Conservation (phyloP, 2,888 invertebrate genomes). For the Hermodice carunculata region DNA sequence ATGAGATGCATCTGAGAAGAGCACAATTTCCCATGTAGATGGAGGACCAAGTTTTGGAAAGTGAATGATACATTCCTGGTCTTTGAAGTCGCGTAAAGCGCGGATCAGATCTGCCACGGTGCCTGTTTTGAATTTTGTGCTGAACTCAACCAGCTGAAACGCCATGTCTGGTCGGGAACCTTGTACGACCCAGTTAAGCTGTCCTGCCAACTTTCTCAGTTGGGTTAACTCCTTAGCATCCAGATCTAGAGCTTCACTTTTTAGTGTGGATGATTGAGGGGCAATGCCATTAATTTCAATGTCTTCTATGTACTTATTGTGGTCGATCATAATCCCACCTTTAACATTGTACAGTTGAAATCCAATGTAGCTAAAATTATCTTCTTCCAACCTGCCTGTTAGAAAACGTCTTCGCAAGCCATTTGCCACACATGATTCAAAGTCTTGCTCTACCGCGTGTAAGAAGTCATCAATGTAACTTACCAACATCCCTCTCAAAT, state of each 20-base stretch:
- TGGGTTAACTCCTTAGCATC: not conserved
- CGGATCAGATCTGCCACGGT: slow-evolving; percentile 15
- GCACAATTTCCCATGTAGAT: slow-evolving; percentile 23
- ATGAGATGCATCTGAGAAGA: slow-evolving; percentile 36
- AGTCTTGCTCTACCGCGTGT: slow-evolving; percentile 29
- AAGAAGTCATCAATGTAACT: slow-evolving; percentile 46
- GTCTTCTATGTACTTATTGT: not conserved
- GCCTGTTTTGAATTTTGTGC: slow-evolving; percentile 26
- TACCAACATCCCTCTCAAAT: slow-evolving; percentile 32
- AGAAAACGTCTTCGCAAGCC: slow-evolving; percentile 20
- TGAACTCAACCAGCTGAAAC: slow-evolving; percentile 30
- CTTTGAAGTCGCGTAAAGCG: slow-evolving; percentile 1
- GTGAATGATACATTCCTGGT: not conserved
- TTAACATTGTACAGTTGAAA: slow-evolving; percentile 7
- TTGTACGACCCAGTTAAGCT: slow-evolving; percentile 31
- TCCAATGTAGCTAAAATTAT: slow-evolving; percentile 36
- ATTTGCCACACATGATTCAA: slow-evolving; percentile 19
- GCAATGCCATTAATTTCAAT: not conserved
- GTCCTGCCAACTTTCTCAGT: not conserved
- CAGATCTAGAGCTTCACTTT: not conserved
- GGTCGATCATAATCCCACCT: not conserved
- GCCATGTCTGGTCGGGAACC: slow-evolving; percentile 28
- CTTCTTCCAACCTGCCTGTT: slow-evolving; percentile 24
- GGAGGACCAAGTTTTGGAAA: slow-evolving; percentile 21
- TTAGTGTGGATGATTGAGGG: not conserved